Conservation (phyloP, 2,888 invertebrate genomes). For the Liodrosophila aerea region DNA sequence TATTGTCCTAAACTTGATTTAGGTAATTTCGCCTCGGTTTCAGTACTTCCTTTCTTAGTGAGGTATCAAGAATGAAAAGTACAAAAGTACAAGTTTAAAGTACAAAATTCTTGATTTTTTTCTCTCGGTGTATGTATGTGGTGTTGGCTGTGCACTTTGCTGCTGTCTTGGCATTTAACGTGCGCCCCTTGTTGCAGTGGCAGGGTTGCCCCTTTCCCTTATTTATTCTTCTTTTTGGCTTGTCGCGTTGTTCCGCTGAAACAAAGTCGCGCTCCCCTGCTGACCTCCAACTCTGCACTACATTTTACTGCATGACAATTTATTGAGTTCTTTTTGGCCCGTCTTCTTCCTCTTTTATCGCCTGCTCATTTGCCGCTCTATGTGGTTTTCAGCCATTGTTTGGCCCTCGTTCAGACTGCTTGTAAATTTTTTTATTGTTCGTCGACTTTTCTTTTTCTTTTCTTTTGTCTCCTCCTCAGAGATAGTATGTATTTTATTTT, state of each 20-base stretch:
- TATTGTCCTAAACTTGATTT: no score
- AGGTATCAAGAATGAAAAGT: no score
- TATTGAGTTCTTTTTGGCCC: conserved; percentile 70
- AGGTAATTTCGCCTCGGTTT: no score
- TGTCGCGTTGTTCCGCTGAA: conserved; percentile 55
- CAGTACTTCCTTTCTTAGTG: no score
- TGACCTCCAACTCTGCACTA: conserved; percentile 46
- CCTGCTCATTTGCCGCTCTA: conserved; percentile 52
- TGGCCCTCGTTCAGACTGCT: conserved; percentile 38
- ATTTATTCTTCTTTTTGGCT: conserved; percentile 33
- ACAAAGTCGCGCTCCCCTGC: conserved; percentile 57
- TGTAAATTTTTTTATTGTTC: conserved; percentile 74
- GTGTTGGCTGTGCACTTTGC: conserved; percentile 59
- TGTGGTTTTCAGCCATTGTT: conserved; percentile 49
- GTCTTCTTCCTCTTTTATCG: neutral
- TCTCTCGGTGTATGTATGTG: conserved; percentile 12
- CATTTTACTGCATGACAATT: conserved; percentile 79
- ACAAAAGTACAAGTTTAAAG: no score
- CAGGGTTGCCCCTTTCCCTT: no score
- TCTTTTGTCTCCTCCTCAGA: conserved; percentile 18
- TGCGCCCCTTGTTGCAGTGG: conserved; percentile 50
- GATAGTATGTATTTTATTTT: conserved; percentile 56
- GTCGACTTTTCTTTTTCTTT: conserved; percentile 47
- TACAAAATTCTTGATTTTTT: neutral
- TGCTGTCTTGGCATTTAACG: conserved; percentile 70